Percentiles rank a stretch among this genome's conserved stretches.
Evolutionary conservation across 2,113 vertebrate genomes (phyloP).

Genomic region (Emydura subglobosa): DNA sequence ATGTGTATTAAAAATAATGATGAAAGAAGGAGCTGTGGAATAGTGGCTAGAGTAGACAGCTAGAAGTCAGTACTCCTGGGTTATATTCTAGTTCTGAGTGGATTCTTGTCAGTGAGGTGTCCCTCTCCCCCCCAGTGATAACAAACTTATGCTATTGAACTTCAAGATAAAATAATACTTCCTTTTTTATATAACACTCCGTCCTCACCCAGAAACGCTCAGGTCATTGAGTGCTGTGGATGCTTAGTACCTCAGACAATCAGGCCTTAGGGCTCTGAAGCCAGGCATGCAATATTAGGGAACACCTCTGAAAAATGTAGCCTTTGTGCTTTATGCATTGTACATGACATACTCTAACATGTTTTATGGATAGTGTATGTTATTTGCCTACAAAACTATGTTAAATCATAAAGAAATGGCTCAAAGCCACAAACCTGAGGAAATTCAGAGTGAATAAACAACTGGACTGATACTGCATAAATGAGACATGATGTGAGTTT

Average conservation of each 20-base stretch:
- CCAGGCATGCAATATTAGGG: neutral
- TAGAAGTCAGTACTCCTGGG: neutral
- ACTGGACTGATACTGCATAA: neutral
- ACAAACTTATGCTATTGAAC: neutral
- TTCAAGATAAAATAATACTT: neutral
- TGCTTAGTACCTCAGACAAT: neutral
- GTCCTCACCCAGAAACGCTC: neutral
- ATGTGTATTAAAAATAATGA: neutral
- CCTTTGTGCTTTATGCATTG: neutral
- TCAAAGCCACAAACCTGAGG: neutral
- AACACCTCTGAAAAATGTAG: neutral
- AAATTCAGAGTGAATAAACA: neutral
- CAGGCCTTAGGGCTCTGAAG: neutral
- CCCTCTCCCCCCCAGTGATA: neutral
- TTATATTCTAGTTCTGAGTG: neutral
- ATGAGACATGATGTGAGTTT: neutral
- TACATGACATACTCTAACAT: neutral
- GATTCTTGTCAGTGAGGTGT: neutral
- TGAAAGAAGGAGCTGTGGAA: neutral
- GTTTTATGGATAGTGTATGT: neutral
- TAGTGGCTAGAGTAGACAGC: neutral
- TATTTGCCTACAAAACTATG: neutral
- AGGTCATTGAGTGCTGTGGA: neutral
- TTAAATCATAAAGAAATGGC: neutral
- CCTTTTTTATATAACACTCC: neutral